A percentile compares a stretch with the other conserved stretches of the same genome.
These are phyloP conservation scores for Zootermopsis nevadensis DNA, from an alignment of 2,888 invertebrate genomes.

Conservation along the genomic window DNA sequence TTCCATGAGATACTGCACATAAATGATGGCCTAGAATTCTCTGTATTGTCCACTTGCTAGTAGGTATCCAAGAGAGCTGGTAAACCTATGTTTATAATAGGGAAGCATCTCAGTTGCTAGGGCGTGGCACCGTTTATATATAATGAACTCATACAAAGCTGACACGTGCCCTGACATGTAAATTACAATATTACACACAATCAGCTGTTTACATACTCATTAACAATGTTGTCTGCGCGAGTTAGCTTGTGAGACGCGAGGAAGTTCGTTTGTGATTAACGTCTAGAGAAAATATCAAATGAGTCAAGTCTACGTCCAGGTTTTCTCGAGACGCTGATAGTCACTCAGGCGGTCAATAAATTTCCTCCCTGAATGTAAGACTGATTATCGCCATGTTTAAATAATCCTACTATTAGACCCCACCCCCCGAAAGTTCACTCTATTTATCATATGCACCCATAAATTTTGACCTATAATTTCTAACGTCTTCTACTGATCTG, in stretches of 20 bases:
- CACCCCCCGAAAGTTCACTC: too few relatives aligned
- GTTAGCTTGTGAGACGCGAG: neutral
- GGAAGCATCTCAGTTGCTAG: constrained; percentile 36
- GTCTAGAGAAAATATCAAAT: too few relatives aligned
- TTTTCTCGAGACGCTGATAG: too few relatives aligned
- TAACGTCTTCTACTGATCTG: too few relatives aligned
- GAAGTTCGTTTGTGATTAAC: too few relatives aligned
- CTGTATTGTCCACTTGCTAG: constrained; percentile 19
- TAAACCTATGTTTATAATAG: neutral
- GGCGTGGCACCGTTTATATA: constrained; percentile 27
- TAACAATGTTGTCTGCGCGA: constrained; percentile 15
- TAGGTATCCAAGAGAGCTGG: neutral
- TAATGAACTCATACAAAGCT: constrained; percentile 27
- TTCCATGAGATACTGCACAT: neutral
- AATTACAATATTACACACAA: constrained; percentile 44
- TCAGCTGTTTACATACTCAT: constrained; percentile 42
- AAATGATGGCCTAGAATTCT: constrained; percentile 26
- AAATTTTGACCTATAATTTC: too few relatives aligned
- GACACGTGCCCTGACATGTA: constrained; percentile 40
- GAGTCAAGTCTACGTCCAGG: too few relatives aligned
- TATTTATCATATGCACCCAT: too few relatives aligned
- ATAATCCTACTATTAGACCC: too few relatives aligned
- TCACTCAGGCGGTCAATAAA: too few relatives aligned
- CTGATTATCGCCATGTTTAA: too few relatives aligned
- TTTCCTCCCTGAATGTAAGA: too few relatives aligned